Percentiles rank a stretch among this genome's conserved stretches.
Conservation (phyloP, 2,113 vertebrate species). For the Hippocampus comes region DNA sequence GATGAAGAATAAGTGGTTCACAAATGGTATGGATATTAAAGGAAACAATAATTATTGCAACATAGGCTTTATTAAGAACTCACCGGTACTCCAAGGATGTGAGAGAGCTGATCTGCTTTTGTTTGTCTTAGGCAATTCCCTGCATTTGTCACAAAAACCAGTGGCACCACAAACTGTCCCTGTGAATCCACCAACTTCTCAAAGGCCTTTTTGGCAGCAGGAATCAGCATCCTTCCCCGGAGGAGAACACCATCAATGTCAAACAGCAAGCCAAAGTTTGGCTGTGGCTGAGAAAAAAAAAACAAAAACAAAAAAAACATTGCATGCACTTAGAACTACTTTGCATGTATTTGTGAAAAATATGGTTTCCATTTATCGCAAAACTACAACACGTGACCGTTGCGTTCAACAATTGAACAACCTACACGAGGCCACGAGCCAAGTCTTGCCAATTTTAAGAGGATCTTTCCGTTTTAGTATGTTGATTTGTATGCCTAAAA, state of each 20-base stretch:
- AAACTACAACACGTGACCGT: not conserved
- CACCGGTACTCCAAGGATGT: conserved; percentile 83
- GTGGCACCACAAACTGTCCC: conserved; percentile 83
- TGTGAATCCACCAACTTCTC: conserved; percentile 80
- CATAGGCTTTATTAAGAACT: conserved; percentile 44
- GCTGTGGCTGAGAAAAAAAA: conserved; percentile 47
- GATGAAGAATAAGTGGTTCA: conserved; percentile 8
- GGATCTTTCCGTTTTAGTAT: too few species aligned
- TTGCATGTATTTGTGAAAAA: not conserved
- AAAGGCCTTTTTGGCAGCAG: conserved; percentile 81
- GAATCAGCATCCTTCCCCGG: conserved; percentile 81
- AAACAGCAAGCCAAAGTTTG: conserved; percentile 83
- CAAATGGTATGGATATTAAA: not conserved
- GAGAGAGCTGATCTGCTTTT: conserved; percentile 85
- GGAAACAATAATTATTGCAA: not conserved
- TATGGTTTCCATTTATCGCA: not conserved
- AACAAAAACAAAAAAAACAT: not conserved
- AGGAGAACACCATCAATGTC: conserved; percentile 88
- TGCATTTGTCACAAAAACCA: conserved; percentile 91
- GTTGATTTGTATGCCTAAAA: too few species aligned
- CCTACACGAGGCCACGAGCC: too few species aligned
- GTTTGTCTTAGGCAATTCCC: conserved; percentile 85
- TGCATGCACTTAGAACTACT: not conserved
- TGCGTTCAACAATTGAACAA: too few species aligned
- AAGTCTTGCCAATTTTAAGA: too few species aligned